Evolutionary conservation across 2,797 vertebrate genomes (phyloP), one percentile per base, ranked within the genome.

Genomic region (Eospalax fontanierii): DNA sequence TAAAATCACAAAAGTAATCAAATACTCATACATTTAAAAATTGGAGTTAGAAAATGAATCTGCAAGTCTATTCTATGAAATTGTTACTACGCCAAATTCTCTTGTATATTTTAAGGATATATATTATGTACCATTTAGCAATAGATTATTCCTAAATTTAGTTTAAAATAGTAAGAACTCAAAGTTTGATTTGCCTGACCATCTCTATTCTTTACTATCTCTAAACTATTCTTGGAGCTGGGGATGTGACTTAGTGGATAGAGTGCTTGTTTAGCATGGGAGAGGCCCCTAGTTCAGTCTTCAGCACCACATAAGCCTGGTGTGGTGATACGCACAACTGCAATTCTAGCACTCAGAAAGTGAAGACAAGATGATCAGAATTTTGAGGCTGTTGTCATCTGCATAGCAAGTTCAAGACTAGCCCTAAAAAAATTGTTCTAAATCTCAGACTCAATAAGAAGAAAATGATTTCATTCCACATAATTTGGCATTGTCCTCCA

Each of bases 1-100:
- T 89, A 94, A 76, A 86, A 89, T 76, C 66, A 89, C 11, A 86
- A 89, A 75, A 80, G 24, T 70, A 94, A 87, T 92, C 11, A 93
- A 81, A 89, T 89, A 81, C 1, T 76, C 63, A 86, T 46, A 63
- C 11, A 90, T 71, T 89, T 92, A 24, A 66, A 92, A 86, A 54
- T 54, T 12, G 15, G 15, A 89, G 79, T 89, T 82, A 70, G 33
- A 79, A 89, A 89, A 18, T 24, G 18, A 74, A 68, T 80, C 73
- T 80, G 11, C 78, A 80, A 75, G 19, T 90, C 71, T 73, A 6
- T 59, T 9, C 40, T 28, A 8, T 50, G 8, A 54, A 54, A 54
- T 54, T 54, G 46, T 50, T 50, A 50, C 46, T 50, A 50, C 6
- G 73, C 57, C 38, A 84, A 74, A 80, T 68, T 93, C 21, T 89